Evolutionary conservation across 2,113 vertebrate species (phyloP), one percentile per base, ranked within the genome.

Genomic region (western clawed frog (Xenopus tropicalis)): DNA sequence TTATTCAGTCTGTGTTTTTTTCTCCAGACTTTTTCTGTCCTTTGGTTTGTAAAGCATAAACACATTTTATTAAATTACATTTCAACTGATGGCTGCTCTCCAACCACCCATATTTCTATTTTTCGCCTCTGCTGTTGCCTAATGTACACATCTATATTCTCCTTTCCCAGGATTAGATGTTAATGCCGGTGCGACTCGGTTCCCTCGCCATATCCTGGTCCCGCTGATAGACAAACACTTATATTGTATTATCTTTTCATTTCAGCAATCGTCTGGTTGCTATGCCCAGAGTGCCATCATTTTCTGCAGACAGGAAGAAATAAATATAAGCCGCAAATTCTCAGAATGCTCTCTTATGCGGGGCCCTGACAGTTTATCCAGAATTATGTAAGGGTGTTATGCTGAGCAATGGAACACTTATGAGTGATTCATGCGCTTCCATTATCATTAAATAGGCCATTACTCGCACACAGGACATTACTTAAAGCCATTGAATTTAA

Each of bases 221-320:
- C 43, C 69, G 24, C 21, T 48, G 44, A 25, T 20, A 20, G 57
- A 64, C 43, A 37, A 70, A 22, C 4, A 44, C 37, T 46, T 65
- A 65, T 61, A 37, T 37, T 7, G 29, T 37, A 37, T 37, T 37
- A 37, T 37, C 29, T 37, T 37, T 37, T 37, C 42, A 59, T 70
- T 21, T 61, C 21, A 46, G 61, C 57, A 61, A 48, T 70, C 14
- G 69, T 61, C 58, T 25, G 46, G 42, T 48, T 70, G 57, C 57
- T 48, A n/a, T 61, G 42, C 59, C 52, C 29, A 61, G 22, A 61
- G 57, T 57, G 22, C 69, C 61, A 58, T 70, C 69, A 70, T 42
- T 43, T 46, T 23, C 57, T 61, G 43, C 57, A 48, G 69, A 23
- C 21, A 24, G 16, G 61, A 42, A 61, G 23, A 25, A 59, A 25